Conservation (phyloP, 2,113 vertebrate genomes). For the Ptilonorhynchus violaceus region DNA sequence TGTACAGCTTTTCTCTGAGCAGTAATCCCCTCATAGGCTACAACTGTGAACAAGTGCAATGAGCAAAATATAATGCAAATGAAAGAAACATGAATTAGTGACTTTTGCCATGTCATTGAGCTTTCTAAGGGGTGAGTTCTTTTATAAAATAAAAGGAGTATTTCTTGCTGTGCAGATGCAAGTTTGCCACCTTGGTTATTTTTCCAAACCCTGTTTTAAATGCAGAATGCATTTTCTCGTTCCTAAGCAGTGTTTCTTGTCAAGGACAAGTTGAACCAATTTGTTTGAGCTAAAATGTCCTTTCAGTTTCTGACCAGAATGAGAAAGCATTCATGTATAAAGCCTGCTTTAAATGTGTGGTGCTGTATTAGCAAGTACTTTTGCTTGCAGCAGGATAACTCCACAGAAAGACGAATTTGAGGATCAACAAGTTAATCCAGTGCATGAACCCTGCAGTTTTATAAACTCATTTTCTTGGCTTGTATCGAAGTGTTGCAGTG, state of each 20-base stretch:
- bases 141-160: background rate
- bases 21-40: background rate
- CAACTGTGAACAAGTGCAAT: background rate
- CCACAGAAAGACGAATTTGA: background rate
- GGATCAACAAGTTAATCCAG: background rate
- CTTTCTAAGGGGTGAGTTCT: background rate
- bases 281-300: background rate
- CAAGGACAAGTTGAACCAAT: slow-evolving; percentile 7
- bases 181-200: background rate
- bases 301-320: background rate
- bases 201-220: background rate
- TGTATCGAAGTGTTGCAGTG: background rate
- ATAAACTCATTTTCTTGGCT: background rate
- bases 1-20: background rate
- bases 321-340: background rate
- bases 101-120: background rate
- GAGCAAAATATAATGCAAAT: background rate
- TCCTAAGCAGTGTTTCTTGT: background rate
- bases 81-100: background rate
- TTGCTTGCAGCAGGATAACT: background rate
- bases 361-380: background rate
- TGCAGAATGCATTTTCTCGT: background rate
- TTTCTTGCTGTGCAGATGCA: background rate
- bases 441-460: background rate
- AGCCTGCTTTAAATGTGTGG: background rate